Evolutionary conservation across 2,113 vertebrate genomes (phyloP).

Genomic region (Madoqua kirkii): DNA sequence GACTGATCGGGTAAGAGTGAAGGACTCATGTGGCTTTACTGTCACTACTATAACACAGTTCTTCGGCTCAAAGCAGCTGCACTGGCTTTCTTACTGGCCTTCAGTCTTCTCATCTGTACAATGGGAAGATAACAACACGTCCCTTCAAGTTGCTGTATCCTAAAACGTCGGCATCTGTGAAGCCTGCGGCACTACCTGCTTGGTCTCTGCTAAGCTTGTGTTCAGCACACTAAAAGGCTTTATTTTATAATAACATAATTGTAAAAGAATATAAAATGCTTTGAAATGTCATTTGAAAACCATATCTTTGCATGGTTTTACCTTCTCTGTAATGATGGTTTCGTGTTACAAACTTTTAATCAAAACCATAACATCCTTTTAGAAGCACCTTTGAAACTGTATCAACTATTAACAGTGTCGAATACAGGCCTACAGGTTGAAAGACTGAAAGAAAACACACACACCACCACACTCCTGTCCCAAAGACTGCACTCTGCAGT

Average conservation of each 20-base stretch:
- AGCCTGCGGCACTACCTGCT: neutral
- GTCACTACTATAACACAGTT: too few relatives aligned
- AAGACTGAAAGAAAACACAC: neutral
- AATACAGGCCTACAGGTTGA: neutral
- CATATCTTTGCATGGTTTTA: neutral
- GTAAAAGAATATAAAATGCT: neutral
- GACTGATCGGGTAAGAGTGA: too few relatives aligned
- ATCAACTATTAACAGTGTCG: neutral
- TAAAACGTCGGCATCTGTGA: neutral
- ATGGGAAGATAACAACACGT: too few relatives aligned
- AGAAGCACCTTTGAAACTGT: neutral
- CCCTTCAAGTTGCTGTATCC: neutral
- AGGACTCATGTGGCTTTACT: too few relatives aligned
- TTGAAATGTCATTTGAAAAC: neutral
- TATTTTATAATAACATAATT: neutral
- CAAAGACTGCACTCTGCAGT: fast-evolving
- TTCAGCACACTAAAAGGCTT: neutral
- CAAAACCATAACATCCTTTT: neutral
- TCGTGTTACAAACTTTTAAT: neutral
- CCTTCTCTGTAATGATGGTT: neutral
- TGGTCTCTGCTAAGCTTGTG: neutral
- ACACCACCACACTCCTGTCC: neutral
- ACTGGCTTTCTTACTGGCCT: too few relatives aligned
- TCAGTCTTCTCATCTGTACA: neutral
- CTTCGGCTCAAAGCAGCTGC: too few relatives aligned